Evolutionary conservation across 2,888 invertebrate species (phyloP), one percentile per base, ranked within the genome.

Genomic region (Synanthedon myopaeformis): DNA sequence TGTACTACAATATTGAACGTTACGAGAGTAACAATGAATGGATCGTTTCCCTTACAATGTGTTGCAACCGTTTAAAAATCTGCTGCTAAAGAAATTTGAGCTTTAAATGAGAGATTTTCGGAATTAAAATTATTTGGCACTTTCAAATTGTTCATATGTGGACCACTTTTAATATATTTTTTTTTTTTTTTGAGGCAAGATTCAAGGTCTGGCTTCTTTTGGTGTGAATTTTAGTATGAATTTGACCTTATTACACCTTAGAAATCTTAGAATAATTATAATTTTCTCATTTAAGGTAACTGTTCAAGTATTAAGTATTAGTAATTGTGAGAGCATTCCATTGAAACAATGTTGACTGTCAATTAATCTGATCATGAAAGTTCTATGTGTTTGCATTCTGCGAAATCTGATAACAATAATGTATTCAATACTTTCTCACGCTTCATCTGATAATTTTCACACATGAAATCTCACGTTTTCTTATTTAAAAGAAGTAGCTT

Each of bases 21-120:
- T 72, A 76, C 71, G 70, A 77, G 74, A 75, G 80, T 74, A 76
- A 80, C 82, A 82, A 81, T 84, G 84, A 87, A 87, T 85, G 84
- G 81, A 82, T 79, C 73, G 73, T 79, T 85, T 84, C 83, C 82
- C 82, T 79, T 79, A 81, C 82, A 81, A 80, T 80, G 72, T 79
- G 76, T 70, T 76, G 79, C 80, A 82, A 84, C 83, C 82, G 82
- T 82, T 49, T 83, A 73, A 74, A 69, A 35, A 59, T 66, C 62
- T 58, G 59, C 58, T 58, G 63, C 60, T 66, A 69, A 57, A 59
- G 65, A 54, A 77, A 77, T 74, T 60, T 60, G 58, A 55, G 59
- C 64, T 74, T 72, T 80, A 75, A 54, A 41, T 3, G 14, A 51
- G 56, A 42, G 11, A 35, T n/a, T 42, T 53, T 64, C 66, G 56